Conservation (phyloP, 2,797 vertebrate genomes). For the Hoplostethus mediterraneus region DNA sequence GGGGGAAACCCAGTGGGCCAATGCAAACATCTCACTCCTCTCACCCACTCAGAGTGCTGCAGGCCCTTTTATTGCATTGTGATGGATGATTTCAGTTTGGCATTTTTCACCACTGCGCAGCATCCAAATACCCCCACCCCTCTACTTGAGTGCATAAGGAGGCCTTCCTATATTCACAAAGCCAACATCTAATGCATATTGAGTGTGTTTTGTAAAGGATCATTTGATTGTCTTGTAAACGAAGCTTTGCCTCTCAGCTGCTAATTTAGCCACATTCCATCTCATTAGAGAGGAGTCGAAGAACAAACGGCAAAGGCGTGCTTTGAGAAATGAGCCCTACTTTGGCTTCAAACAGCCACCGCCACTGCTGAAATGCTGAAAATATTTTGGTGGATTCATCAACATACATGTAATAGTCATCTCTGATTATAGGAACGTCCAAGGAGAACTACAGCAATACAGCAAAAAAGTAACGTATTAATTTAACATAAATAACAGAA, state of each 20-base stretch:
- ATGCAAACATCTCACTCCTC: constrained; percentile 85
- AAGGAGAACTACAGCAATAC: constrained; percentile 4
- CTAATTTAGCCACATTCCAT: constrained; percentile 80
- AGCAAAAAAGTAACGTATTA: not conserved
- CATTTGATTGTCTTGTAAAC: constrained; percentile 83
- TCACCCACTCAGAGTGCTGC: constrained; percentile 81
- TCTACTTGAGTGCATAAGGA: constrained; percentile 72
- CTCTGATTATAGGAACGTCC: constrained; percentile 34
- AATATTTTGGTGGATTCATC: constrained; percentile 1
- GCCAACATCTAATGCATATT: constrained; percentile 81
- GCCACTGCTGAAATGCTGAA: constrained; percentile 17
- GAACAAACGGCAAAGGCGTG: constrained; percentile 63
- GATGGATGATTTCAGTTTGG: constrained; percentile 85
- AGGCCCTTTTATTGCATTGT: constrained; percentile 84
- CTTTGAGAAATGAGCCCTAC: constrained; percentile 61
- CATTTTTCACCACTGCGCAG: constrained; percentile 73
- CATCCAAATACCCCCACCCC: constrained; percentile 67
- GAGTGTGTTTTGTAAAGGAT: constrained; percentile 83
- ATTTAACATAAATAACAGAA: constrained; percentile 4
- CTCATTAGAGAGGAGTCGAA: constrained; percentile 74
- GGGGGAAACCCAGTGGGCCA: constrained; percentile 90
- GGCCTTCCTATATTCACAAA: constrained; percentile 77
- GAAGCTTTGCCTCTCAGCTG: constrained; percentile 79
- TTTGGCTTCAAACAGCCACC: constrained; percentile 46
- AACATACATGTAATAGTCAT: constrained; percentile 22